phyloP scores from a whole-genome alignment of 2,113 vertebrate species.

The Hippoglossus stenolepis region DNA sequence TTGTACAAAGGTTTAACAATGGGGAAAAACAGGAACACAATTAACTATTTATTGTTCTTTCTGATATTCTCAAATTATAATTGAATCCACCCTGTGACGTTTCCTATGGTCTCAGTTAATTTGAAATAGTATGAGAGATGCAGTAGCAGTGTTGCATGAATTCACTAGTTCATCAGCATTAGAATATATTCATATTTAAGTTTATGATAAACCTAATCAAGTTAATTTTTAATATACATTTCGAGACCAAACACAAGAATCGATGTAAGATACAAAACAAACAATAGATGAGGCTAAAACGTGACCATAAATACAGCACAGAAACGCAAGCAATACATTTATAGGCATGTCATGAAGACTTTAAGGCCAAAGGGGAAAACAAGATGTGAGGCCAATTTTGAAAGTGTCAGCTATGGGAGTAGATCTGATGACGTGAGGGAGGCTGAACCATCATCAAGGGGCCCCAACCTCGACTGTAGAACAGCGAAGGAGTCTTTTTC shows the following conservation, averaged over 20 bases:
- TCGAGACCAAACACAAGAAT: neutral
- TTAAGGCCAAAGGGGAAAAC: neutral
- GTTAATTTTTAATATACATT: neutral
- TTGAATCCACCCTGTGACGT: too few relatives aligned
- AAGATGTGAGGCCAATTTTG: slow-evolving; percentile 8
- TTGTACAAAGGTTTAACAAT: too few relatives aligned
- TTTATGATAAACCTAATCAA: neutral
- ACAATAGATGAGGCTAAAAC: neutral
- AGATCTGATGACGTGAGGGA: slow-evolving; percentile 1
- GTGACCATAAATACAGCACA: neutral
- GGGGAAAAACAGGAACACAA: too few relatives aligned
- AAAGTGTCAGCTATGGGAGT: slow-evolving; percentile 8
- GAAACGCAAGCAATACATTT: neutral
- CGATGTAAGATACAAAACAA: neutral
- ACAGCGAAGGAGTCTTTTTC: slow-evolving; percentile 10
- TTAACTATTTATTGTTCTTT: too few relatives aligned
- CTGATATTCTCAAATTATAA: too few relatives aligned
- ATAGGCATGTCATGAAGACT: neutral
- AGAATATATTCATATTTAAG: neutral
- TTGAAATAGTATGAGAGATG: too few relatives aligned
- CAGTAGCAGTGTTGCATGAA: neutral
- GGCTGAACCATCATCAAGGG: slow-evolving; percentile 3
- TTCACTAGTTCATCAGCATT: neutral
- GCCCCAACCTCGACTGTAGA: neutral
- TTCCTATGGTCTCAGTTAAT: too few relatives aligned